A percentile compares a stretch with the other conserved stretches of the same genome.
These are phyloP conservation scores for Ancistrus triradiatus DNA, from an alignment of 2,113 vertebrate species.

Conservation along the genomic window DNA sequence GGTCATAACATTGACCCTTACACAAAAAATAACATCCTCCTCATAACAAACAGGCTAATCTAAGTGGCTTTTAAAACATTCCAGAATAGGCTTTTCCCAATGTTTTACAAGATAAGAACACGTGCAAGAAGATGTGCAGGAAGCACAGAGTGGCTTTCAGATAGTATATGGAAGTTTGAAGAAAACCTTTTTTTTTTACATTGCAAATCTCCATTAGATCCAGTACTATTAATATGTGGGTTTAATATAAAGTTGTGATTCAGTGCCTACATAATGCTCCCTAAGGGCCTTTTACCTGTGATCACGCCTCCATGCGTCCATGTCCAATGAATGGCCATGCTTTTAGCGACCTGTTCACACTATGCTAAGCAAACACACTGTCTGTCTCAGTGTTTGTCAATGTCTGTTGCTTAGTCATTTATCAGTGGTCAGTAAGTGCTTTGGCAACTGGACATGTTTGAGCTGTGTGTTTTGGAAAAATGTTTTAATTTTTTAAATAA, in stretches of 20 bases:
- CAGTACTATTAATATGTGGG: constrained; percentile 41
- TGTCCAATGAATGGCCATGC: constrained; percentile 70
- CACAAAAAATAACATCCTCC: no score
- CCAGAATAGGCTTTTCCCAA: no score
- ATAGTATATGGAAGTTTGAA: no score
- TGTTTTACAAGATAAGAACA: no score
- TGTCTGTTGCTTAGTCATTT: constrained; percentile 72
- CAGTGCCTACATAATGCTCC: no score
- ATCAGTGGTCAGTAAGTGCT: constrained; percentile 65
- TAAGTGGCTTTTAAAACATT: no score
- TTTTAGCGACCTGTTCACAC: constrained; percentile 67
- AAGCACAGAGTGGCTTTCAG: no score
- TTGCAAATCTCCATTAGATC: constrained; percentile 21
- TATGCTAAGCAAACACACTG: constrained; percentile 67
- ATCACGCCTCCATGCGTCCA: constrained; percentile 56
- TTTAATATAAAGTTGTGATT: constrained; percentile 52
- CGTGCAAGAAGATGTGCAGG: no score
- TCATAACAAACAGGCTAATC: no score
- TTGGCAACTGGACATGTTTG: constrained; percentile 61
- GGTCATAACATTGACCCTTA: no score
- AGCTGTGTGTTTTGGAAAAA: constrained; percentile 46
- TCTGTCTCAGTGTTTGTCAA: constrained; percentile 71
- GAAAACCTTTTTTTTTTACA: neutral
- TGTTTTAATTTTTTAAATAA: constrained; percentile 19
- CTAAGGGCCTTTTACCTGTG: constrained; percentile 58